A percentile compares a stretch with the other conserved stretches of the same genome.
Evolutionary conservation across 2,113 vertebrate species (phyloP).

Genomic region (Syngnathus scovelli): DNA sequence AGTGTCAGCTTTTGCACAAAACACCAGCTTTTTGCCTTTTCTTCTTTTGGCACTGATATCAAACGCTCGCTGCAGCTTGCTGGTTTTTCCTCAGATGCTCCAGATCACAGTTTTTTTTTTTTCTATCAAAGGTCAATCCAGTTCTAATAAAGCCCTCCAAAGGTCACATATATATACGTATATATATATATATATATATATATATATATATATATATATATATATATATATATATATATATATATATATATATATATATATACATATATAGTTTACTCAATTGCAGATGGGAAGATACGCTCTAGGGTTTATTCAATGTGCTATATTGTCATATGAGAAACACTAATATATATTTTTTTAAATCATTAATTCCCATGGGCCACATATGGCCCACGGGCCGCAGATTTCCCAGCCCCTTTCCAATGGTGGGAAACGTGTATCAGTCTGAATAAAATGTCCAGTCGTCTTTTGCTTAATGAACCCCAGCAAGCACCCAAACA

Average conservation of each 20-base stretch:
- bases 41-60: slow-evolving; percentile 55
- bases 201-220: slow-evolving; percentile 12
- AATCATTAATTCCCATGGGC: not conserved
- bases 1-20: slow-evolving; percentile 41
- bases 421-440: slow-evolving; percentile 35
- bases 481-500: slow-evolving; percentile 8
- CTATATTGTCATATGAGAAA: no score
- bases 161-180: slow-evolving; percentile 6
- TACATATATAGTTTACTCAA: slow-evolving; percentile 11
- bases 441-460: slow-evolving; percentile 56
- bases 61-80: slow-evolving; percentile 39
- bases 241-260: slow-evolving; percentile 13
- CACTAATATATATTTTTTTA: not conserved
- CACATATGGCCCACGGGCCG: not conserved
- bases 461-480: slow-evolving; percentile 51
- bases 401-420: not conserved
- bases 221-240: slow-evolving; percentile 13
- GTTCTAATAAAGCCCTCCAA: not conserved
- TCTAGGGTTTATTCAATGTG: no score
- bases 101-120: not conserved
- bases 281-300: not conserved
- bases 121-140: not conserved
- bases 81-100: slow-evolving; percentile 5
- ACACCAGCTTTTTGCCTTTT: slow-evolving; percentile 40
- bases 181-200: slow-evolving; percentile 3